Evolutionary conservation across 2,888 invertebrate species (phyloP), one percentile per base, ranked within the genome.

Genomic region (Uropetala carovei): DNA sequence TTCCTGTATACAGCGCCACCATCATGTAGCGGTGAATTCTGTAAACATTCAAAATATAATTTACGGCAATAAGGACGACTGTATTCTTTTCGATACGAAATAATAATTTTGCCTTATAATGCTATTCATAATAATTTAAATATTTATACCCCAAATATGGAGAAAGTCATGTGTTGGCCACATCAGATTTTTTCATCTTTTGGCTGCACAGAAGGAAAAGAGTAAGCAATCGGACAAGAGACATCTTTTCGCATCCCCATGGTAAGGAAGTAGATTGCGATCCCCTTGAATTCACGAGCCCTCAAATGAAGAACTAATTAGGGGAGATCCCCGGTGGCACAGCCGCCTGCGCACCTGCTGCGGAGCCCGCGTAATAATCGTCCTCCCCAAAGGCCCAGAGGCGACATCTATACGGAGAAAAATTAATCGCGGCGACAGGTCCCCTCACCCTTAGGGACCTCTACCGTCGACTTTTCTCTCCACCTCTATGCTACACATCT

Each of bases 281-380:
- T 43, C 56, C 14, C 27, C 60, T 16, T 60, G 60, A 68, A 27
- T 86, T 59, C 86, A 27, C 60, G 60, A 11, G 18, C 64, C 30
- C 64, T 43, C 68, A 89, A 89, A 89, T 89, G 64, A 89, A 86
- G 86, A 60, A 89, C 89, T 68, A 89, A 89, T 89, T 68, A 89
- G 56, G 18, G 10, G 64, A 64, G 18, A 13, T 68, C 68, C 64
- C 89, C n/a, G 16, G 83, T 30, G 18, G 83, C 64, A n/a, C 30
- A 30, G 30, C 60, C 7, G 22, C 86, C 86, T 13, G 86, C 60
- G 60, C 86, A 86, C 60, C 59, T 18, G 60, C 56, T 59, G 30
- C 64, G 64, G 64, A 16, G 18, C 10, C 22, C n/a, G 64, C 89
- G 43, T 56, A 89, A 68, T 68, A 89, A 68, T 89, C 86, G 60